Conservation (phyloP, 2,888 invertebrate genomes). For the Itoplectis maculator region DNA sequence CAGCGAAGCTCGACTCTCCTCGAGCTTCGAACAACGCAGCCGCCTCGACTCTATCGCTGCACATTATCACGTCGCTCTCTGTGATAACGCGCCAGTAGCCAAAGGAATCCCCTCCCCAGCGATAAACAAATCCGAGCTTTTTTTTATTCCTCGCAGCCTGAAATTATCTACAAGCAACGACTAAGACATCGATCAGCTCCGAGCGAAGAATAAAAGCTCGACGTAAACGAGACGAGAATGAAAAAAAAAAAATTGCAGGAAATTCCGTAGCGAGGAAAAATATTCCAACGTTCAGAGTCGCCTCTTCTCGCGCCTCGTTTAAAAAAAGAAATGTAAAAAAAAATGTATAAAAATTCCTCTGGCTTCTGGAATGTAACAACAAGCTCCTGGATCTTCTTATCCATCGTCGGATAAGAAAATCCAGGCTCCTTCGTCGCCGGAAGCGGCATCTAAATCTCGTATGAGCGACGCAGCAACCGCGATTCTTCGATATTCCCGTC, state of each 20-base stretch:
- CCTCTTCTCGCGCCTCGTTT: constrained; percentile 50
- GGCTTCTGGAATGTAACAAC: constrained; percentile 18
- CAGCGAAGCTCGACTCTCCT: no score
- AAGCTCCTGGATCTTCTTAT: background rate
- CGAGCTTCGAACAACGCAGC: no score
- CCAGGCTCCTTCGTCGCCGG: constrained; percentile 13
- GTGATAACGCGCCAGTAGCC: constrained; percentile 10
- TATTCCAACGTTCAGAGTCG: constrained; percentile 30
- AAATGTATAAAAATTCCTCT: no score
- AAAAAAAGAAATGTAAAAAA: constrained; percentile 24
- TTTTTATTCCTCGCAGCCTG: constrained; percentile 7
- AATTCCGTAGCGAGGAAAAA: constrained; percentile 20
- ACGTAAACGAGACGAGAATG: background rate
- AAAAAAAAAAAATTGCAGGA: constrained; percentile 26
- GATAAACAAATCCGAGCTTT: constrained; percentile 49
- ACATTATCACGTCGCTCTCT: background rate
- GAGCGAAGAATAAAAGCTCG: constrained; percentile 4
- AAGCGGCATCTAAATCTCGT: background rate
- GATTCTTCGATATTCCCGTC: background rate
- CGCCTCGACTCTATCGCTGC: constrained; percentile 32
- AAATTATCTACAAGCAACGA: constrained; percentile 5
- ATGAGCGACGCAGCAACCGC: background rate
- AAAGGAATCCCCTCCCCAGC: constrained; percentile 12
- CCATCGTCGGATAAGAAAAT: no score
- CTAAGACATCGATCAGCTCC: background rate